Percentiles rank a stretch among this genome's conserved stretches.
These are phyloP conservation scores for Philopedon plagiatum DNA, from an alignment of 2,888 invertebrate genomes.

Conservation along the genomic window DNA sequence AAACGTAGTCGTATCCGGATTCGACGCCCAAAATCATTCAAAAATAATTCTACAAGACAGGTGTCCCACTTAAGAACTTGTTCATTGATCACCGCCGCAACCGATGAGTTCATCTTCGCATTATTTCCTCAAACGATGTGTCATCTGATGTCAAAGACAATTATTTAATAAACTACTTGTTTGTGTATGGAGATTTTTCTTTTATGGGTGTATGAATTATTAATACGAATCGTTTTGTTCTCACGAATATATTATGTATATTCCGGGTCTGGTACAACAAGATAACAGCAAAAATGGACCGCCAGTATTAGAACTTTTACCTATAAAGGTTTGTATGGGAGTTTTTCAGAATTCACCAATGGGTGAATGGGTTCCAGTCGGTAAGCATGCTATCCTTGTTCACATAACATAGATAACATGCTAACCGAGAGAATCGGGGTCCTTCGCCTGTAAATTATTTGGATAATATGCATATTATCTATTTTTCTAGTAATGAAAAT, in stretches of 20 bases:
- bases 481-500: too few species aligned
- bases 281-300: too few species aligned
- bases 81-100: constrained; percentile 12
- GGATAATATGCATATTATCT: too few species aligned
- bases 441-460: too few species aligned
- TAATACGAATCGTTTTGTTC: constrained; percentile 3
- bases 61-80: constrained; percentile 33
- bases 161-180: constrained; percentile 8
- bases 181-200: constrained; percentile 4
- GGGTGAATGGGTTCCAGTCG: too few species aligned
- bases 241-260: neutral
- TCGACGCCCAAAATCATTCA: neutral
- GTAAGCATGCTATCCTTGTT: too few species aligned
- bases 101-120: constrained; percentile 23
- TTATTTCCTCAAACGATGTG: constrained; percentile 19
- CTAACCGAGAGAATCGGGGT: too few species aligned
- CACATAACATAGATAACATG: too few species aligned
- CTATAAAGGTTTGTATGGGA: too few species aligned
- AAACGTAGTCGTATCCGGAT: neutral
- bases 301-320: too few species aligned
- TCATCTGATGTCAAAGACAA: neutral
- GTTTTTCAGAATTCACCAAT: too few species aligned
- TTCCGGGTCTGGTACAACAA: too few species aligned
- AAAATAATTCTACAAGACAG: constrained; percentile 13
- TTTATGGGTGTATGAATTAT: neutral